Evolutionary conservation across 2,797 vertebrate genomes (phyloP).

Genomic region (Smutsia gigantea): DNA sequence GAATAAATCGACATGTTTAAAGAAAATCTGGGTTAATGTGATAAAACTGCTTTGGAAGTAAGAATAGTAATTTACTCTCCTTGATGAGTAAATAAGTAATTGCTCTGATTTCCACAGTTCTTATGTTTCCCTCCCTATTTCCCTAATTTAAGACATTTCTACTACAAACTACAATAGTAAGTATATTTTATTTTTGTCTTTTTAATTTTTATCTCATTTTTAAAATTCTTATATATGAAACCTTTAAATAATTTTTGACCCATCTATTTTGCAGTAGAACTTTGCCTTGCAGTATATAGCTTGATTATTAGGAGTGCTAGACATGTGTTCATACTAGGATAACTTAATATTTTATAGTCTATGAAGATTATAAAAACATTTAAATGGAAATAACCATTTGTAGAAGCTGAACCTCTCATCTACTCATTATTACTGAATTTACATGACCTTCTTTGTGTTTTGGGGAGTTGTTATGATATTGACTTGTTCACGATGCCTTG

Average conservation of each 20-base stretch:
- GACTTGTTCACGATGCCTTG: neutral
- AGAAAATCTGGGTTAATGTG: neutral
- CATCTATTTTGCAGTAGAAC: constrained; percentile 16
- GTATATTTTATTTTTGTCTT: constrained; percentile 14
- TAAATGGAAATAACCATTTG: neutral
- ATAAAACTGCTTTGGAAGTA: constrained; percentile 33
- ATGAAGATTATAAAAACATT: neutral
- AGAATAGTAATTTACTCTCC: constrained; percentile 14
- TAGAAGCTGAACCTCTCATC: neutral
- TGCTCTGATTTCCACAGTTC: neutral
- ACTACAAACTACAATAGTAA: neutral
- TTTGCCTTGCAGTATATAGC: neutral
- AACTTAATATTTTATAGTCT: constrained; percentile 10
- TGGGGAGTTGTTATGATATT: neutral
- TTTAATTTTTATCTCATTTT: neutral
- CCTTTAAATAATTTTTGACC: constrained; percentile 26
- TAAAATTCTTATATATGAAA: constrained; percentile 37
- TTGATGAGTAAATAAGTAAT: constrained; percentile 38
- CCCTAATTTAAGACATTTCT: constrained; percentile 8
- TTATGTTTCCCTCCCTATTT: neutral
- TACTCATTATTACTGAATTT: neutral
- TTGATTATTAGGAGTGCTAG: neutral
- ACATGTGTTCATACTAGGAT: neutral
- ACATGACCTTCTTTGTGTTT: neutral
- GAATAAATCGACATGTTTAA: neutral